Percentiles rank a stretch among this genome's conserved stretches.
Conservation (phyloP, 2,113 vertebrate genomes). For the Amblyornis subalaris region DNA sequence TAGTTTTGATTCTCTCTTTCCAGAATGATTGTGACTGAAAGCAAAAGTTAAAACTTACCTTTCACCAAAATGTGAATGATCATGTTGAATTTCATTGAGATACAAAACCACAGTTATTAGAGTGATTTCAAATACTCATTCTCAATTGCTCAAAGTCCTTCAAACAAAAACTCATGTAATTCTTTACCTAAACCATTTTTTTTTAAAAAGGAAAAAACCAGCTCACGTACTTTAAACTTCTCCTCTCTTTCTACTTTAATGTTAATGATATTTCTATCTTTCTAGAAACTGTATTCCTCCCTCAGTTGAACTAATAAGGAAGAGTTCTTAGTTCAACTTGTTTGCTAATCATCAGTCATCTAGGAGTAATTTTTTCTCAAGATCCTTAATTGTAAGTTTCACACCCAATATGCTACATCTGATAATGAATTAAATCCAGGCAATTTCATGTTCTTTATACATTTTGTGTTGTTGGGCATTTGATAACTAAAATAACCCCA, state of each 20-base stretch:
- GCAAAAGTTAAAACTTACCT: neutral
- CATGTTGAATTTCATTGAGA: neutral
- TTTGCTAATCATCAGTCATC: neutral
- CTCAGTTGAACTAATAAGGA: neutral
- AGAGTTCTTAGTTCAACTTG: neutral
- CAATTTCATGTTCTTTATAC: neutral
- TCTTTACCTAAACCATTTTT: neutral
- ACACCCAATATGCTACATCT: neutral
- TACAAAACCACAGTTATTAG: neutral
- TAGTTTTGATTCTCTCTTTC: neutral
- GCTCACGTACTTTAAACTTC: neutral
- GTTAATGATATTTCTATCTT: neutral
- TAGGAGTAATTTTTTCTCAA: neutral
- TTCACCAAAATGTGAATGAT: neutral
- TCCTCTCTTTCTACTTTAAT: neutral
- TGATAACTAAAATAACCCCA: neutral
- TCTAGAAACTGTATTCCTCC: neutral
- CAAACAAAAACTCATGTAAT: neutral
- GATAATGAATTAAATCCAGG: neutral
- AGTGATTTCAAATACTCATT: neutral
- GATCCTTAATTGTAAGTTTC: neutral
- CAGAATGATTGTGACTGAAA: neutral
- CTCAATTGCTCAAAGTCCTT: neutral
- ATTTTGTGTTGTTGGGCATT: neutral
- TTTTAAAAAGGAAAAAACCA: neutral